Percentiles rank a stretch among this genome's conserved stretches.
phyloP scores from a whole-genome alignment of 1,140 invertebrate genomes.

The Spodoptera litura region DNA sequence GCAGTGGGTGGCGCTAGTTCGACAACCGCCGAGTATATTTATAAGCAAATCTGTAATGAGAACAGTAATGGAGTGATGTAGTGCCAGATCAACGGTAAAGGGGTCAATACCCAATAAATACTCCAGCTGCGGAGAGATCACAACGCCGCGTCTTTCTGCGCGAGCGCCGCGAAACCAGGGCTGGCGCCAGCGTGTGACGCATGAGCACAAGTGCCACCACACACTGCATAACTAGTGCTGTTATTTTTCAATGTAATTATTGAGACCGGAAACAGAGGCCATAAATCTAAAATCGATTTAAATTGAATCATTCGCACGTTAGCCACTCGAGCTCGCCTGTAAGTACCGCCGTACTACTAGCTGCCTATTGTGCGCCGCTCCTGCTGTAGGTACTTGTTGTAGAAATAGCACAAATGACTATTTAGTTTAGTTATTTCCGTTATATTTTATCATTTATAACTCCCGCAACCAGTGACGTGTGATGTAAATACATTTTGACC shows the following conservation, averaged over 20 bases:
- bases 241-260: slow-evolving; percentile 34
- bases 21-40: slow-evolving; percentile 10
- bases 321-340: no score
- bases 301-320: slow-evolving; percentile 34
- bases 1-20: neutral
- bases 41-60: slow-evolving; percentile 9
- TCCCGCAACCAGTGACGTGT: neutral
- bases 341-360: no score
- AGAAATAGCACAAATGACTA: neutral
- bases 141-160: slow-evolving; percentile 22
- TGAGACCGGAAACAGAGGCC: slow-evolving; percentile 21
- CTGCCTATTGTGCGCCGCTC: no score
- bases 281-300: slow-evolving; percentile 22
- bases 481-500: neutral
- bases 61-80: slow-evolving; percentile 29
- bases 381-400: neutral
- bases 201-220: slow-evolving; percentile 38
- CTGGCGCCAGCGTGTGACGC: slow-evolving; percentile 19
- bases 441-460: neutral
- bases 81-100: slow-evolving; percentile 21
- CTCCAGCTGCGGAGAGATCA: slow-evolving; percentile 1
- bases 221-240: slow-evolving; percentile 24
- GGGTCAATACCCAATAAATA: slow-evolving; percentile 45
- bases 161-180: neutral
- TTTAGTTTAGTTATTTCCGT: slow-evolving; percentile 28